These are phyloP conservation scores for Scomberomorus guttatus DNA, from an alignment of 2,797 vertebrate genomes.

Conservation along the genomic window DNA sequence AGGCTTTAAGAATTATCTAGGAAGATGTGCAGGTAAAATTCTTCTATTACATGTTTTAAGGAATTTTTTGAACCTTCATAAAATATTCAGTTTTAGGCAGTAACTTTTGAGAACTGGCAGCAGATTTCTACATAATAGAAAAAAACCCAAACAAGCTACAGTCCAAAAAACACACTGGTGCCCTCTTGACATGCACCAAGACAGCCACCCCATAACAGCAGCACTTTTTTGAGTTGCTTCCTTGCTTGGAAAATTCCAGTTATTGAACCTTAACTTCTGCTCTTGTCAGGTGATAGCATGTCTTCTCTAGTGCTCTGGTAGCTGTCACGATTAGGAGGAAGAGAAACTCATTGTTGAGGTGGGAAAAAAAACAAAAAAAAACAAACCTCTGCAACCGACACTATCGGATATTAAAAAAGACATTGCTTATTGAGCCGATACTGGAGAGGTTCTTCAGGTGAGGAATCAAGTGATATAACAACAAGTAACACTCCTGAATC, in stretches of 20 bases:
- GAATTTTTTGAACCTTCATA: not conserved
- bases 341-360: slow-evolving; percentile 33
- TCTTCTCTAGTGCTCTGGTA: slow-evolving; percentile 41
- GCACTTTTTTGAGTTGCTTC: slow-evolving; percentile 33
- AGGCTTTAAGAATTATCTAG: not conserved
- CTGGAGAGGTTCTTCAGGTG: slow-evolving; percentile 29
- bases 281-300: slow-evolving; percentile 46
- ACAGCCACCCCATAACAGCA: slow-evolving; percentile 33
- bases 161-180: slow-evolving; percentile 16
- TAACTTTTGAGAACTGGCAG: not conserved
- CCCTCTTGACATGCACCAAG: slow-evolving; percentile 20
- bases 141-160: slow-evolving; percentile 4
- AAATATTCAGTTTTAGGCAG: not conserved
- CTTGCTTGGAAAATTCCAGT: slow-evolving; percentile 37
- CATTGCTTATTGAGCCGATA: slow-evolving; percentile 29
- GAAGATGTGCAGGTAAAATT: not conserved
- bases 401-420: slow-evolving; percentile 41
- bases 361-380: not conserved
- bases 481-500: slow-evolving; percentile 3
- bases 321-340: slow-evolving; percentile 53
- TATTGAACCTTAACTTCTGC: slow-evolving; percentile 59
- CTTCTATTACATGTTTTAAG: not conserved
- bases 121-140: slow-evolving; percentile 18
- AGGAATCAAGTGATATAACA: slow-evolving; percentile 36
- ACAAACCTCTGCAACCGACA: slow-evolving; percentile 20